These are phyloP conservation scores for Heliconius melpomene DNA, from an alignment of 1,140 invertebrate species.

Conservation along the genomic window DNA sequence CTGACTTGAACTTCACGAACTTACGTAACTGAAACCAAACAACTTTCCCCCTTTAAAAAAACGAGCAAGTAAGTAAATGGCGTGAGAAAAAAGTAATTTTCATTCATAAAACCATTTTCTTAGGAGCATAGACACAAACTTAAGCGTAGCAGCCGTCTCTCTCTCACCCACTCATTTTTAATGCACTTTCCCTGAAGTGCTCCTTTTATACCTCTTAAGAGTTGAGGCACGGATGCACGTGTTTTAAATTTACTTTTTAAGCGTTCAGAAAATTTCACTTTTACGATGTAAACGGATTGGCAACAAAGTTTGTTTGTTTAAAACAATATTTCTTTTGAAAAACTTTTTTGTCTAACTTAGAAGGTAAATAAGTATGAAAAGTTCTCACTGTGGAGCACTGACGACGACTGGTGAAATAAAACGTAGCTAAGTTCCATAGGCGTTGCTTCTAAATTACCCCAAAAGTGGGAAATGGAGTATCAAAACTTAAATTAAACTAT, in stretches of 20 bases:
- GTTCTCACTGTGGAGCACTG: background rate
- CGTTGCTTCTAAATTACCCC: no score
- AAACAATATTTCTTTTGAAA: background rate
- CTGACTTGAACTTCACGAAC: conserved; percentile 7
- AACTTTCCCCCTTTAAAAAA: conserved; percentile 63
- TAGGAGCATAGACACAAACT: conserved; percentile 50
- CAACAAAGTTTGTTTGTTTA: conserved; percentile 16
- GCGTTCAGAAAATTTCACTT: conserved; percentile 52
- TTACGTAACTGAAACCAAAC: conserved; percentile 41
- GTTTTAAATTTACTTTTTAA: conserved; percentile 56
- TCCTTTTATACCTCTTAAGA: conserved; percentile 66
- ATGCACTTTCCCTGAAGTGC: conserved; percentile 73
- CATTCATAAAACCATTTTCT: conserved; percentile 78
- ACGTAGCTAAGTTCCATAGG: no score
- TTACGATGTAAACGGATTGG: conserved; percentile 34
- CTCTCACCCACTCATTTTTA: conserved; percentile 68
- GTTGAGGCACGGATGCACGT: conserved; percentile 53
- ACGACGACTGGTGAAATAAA: no score
- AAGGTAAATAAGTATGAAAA: background rate
- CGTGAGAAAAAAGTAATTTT: conserved; percentile 76
- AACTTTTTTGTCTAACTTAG: no score
- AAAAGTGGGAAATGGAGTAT: no score
- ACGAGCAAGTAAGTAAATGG: conserved; percentile 62
- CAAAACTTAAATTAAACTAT: no score
- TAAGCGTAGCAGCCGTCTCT: conserved; percentile 46